Evolutionary conservation across 2,797 vertebrate genomes (phyloP).

Genomic region (Muscicapa striata): DNA sequence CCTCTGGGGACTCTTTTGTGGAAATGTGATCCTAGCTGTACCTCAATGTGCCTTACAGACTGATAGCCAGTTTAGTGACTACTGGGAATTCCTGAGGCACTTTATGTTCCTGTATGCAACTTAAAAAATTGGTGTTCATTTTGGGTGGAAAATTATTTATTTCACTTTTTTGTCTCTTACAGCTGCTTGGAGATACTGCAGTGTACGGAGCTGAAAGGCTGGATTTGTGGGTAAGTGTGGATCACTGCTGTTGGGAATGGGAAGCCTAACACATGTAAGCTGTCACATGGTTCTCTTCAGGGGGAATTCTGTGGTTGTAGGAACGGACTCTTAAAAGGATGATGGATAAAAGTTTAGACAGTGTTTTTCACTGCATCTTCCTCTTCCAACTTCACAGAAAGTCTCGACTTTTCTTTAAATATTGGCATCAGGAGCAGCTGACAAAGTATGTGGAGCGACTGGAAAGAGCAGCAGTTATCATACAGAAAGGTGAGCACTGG

Average conservation of each 20-base stretch:
- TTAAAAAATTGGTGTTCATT: background rate
- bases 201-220: conserved; percentile 70
- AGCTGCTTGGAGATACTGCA: conserved; percentile 78
- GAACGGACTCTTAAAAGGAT: background rate
- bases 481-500: conserved; percentile 74
- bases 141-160: background rate
- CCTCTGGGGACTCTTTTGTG: background rate
- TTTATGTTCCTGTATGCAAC: background rate
- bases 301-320: background rate
- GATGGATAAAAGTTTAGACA: background rate
- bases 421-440: conserved; percentile 81
- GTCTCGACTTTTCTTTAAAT: conserved; percentile 81
- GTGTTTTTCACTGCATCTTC: background rate
- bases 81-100: background rate
- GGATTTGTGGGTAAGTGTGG: conserved; percentile 79
- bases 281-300: background rate
- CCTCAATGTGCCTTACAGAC: background rate
- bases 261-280: background rate
- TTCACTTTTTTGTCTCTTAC: background rate
- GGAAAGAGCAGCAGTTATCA: conserved; percentile 68
- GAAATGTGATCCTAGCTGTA: background rate
- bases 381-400: conserved; percentile 59
- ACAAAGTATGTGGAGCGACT: conserved; percentile 65
- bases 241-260: background rate
- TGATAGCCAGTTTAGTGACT: background rate